A percentile compares a stretch with the other conserved stretches of the same genome.
Conservation (phyloP, 1,140 invertebrate genomes). For the Drosophila melanogaster region Release_6_plus_ISO1_MT NT_033779.5:19344501-19345000, state of each 20-base stretch:
- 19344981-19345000: constrained; percentile 10
- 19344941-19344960: constrained; percentile 55
- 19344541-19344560: constrained; percentile 18
- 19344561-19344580: not conserved
- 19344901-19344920: constrained; percentile 56
- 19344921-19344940: constrained; percentile 75
- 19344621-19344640: constrained; percentile 67
- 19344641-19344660: constrained; percentile 81
- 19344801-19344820: constrained; percentile 72
- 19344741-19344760: constrained; percentile 46
- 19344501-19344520: constrained; percentile 80
- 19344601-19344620: constrained; percentile 55
- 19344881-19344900: constrained; percentile 21
- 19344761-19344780: constrained; percentile 64
- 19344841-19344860: constrained; percentile 69
- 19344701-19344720: constrained; percentile 16
- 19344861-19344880: constrained; percentile 58
- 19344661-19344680: constrained; percentile 64
- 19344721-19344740: constrained; percentile 36
- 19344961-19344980: constrained; percentile 60
- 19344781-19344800: constrained; percentile 81
- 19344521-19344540: constrained; percentile 71
- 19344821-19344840: constrained; percentile 41
- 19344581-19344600: constrained; percentile 19
- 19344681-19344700: too few species aligned